These are phyloP conservation scores for Plecturocebus donacophilus DNA, from an alignment of 2,113 vertebrate genomes.

Conservation along the genomic window DNA sequence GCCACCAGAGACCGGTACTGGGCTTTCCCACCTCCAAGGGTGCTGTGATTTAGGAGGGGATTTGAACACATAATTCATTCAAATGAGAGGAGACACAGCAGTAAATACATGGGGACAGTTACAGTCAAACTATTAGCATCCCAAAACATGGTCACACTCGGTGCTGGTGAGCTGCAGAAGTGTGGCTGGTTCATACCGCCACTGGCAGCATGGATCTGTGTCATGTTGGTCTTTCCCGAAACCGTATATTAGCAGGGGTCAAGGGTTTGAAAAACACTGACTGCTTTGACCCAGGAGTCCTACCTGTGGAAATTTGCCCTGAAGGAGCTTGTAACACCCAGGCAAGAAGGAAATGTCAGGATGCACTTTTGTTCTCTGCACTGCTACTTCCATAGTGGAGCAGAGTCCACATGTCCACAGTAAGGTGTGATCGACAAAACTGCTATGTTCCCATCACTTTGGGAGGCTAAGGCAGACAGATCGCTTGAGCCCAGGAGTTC, in stretches of 20 bases:
- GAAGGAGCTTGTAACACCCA: background rate
- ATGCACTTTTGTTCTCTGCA: background rate
- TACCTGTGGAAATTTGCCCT: background rate
- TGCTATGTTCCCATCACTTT: background rate
- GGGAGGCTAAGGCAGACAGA: too few relatives aligned
- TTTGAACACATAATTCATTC: background rate
- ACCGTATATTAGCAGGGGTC: rapidly evolving
- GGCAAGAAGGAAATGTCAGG: too few relatives aligned
- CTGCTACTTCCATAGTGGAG: rapidly evolving
- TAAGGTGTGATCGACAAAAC: too few relatives aligned
- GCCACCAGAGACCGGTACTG: background rate
- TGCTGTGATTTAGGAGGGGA: background rate
- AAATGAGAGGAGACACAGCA: background rate
- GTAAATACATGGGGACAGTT: rapidly evolving
- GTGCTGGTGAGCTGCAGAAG: too few relatives aligned
- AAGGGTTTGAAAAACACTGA: background rate
- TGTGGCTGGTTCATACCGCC: rapidly evolving
- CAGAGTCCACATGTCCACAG: rapidly evolving
- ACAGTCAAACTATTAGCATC: background rate
- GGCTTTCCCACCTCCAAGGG: background rate
- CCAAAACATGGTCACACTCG: background rate
- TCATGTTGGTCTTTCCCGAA: background rate
- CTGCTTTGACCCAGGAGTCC: rapidly evolving
- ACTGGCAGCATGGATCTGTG: background rate
- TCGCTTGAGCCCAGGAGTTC: too few relatives aligned